Conservation (phyloP, 1,140 invertebrate species). For the Pissodes strobi region DNA sequence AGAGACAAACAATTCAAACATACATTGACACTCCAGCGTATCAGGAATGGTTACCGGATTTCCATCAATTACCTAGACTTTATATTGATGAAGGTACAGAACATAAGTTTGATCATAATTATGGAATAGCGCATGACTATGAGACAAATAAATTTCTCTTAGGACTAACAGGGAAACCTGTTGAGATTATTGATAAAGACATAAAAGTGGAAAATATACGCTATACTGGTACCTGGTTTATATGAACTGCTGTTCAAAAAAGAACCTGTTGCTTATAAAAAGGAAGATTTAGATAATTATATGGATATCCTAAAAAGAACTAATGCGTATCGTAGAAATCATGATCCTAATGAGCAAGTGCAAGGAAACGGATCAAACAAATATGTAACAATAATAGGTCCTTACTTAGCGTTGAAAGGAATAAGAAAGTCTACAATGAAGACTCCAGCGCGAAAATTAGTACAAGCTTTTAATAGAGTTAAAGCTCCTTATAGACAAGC, state of each 20-base stretch:
- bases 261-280: slow-evolving; percentile 17
- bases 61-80: slow-evolving; percentile 13
- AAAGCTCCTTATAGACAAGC: no score
- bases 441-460: no score
- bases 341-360: no score
- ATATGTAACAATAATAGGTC: no score
- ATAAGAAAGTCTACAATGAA: no score
- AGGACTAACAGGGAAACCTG: slow-evolving; percentile 13
- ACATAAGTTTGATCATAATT: slow-evolving; percentile 21
- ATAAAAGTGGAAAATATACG: slow-evolving; percentile 26
- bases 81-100: slow-evolving; percentile 8
- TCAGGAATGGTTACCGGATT: slow-evolving; percentile 1
- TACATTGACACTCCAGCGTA: slow-evolving; percentile 1
- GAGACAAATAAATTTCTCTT: slow-evolving; percentile 24
- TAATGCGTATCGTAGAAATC: no score
- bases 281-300: slow-evolving; percentile 39
- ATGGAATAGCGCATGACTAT: slow-evolving; percentile 29
- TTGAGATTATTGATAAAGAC: slow-evolving; percentile 3
- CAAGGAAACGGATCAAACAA: no score
- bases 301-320: no score
- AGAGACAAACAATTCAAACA: not conserved
- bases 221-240: slow-evolving; percentile 34
- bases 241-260: slow-evolving; percentile 39
- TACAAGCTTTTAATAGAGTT: no score
- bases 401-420: no score